Evolutionary conservation across 2,797 vertebrate species (phyloP).

Genomic region (Manis crassicaudata): DNA sequence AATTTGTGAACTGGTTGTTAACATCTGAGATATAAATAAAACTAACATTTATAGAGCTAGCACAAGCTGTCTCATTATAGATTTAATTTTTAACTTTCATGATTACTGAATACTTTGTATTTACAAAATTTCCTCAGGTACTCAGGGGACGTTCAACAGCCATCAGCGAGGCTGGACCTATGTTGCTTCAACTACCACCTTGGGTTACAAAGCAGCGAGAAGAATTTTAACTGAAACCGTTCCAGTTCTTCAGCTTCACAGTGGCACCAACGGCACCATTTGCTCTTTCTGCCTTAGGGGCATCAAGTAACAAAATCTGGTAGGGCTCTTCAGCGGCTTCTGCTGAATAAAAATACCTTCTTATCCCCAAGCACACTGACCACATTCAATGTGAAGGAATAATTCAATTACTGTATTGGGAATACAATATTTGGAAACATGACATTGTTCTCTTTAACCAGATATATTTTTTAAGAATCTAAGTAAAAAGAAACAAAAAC

Average conservation of each 20-base stretch:
- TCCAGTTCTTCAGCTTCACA: background rate
- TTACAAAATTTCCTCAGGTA: background rate
- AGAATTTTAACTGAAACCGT: background rate
- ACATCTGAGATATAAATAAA: background rate
- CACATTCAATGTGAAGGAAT: background rate
- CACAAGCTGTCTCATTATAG: background rate
- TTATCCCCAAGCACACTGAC: background rate
- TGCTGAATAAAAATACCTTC: background rate
- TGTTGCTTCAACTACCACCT: background rate
- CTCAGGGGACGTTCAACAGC: background rate
- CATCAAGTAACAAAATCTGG: background rate
- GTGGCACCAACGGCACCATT: no score
- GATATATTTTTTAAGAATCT: conserved; percentile 18
- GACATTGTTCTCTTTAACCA: background rate
- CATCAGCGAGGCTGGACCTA: background rate
- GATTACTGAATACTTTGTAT: background rate
- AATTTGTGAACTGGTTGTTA: background rate
- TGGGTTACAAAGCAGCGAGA: background rate
- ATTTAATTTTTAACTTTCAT: background rate
- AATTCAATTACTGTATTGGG: background rate
- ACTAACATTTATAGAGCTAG: background rate
- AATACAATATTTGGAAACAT: background rate
- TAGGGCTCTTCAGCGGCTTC: background rate
- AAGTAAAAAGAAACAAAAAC: background rate
- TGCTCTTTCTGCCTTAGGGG: background rate